Evolutionary conservation across 2,113 vertebrate genomes (phyloP), one percentile per base, ranked within the genome.

Genomic region (Eptatretus burgeri): DNA sequence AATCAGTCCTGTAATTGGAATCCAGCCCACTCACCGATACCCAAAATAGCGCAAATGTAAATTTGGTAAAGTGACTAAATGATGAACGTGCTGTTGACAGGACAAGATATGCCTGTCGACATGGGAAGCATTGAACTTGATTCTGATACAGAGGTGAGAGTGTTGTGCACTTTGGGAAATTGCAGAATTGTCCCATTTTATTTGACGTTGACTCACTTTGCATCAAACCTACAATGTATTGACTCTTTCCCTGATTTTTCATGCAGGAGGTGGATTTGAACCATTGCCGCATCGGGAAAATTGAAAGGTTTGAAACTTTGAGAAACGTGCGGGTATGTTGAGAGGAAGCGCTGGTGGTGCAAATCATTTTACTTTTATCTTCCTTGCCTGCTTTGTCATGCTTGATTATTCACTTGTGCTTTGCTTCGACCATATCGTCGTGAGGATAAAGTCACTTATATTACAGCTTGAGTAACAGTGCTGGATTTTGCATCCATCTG

Each of bases 281-380:
- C 73, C 89, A 98, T 67, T 91, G 82, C 71, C 81, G 85, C 67
- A 96, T 98, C 72, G 88, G 89, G 64, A 94, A 82, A 68, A 93
- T 98, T 52, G 86, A 93, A 74, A 87, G 91, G 14, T 78, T 98
- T 66, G 86, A 91, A 65, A 83, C 94, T 64, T 77, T 98, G 67
- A 82, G 74, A 75, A 96, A 89, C 73, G 86, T 83, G 64, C 87
- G 91, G 83, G 91, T 98, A 76, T 71, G 75, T 69, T 10, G 2
- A 52, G 12, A 20, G 60, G 62, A 51, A 5, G 14, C 51, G 11
- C 14, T 27, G 50, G 19, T 52, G 41, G 19, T 52, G 14, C 27
- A 27, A 20, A 41, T 41, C 14, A 66, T 52, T 41, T 13, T 66
- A 49, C 51, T 63, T 18, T 53, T 10, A 11, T 66, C 13, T n/a